Conservation (phyloP, 2,888 invertebrate species). For the Dicycla oo region DNA sequence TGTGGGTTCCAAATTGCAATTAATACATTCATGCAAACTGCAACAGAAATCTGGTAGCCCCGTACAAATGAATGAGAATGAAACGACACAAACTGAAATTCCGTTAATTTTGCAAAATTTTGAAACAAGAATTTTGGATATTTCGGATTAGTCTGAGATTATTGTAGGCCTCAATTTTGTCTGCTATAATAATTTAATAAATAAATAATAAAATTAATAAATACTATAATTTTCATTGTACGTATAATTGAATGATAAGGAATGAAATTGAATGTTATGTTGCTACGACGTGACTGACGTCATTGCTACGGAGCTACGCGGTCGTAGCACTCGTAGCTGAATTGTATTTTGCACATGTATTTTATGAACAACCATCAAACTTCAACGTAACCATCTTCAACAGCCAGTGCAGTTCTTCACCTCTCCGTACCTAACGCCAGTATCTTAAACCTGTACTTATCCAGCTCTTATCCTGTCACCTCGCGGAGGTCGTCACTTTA, state of each 20-base stretch:
- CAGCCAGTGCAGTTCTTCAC: background rate
- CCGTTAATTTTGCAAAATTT: background rate
- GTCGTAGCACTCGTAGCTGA: background rate
- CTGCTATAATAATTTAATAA: too few species aligned
- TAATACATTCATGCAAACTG: background rate
- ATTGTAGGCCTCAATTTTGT: too few species aligned
- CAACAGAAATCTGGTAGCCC: background rate
- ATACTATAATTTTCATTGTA: too few species aligned
- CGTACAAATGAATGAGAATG: background rate
- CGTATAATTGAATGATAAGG: background rate
- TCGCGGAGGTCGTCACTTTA: background rate
- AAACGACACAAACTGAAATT: background rate
- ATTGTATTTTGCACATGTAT: background rate
- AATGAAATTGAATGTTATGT: too few species aligned
- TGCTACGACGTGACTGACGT: background rate
- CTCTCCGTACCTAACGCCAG: too few species aligned
- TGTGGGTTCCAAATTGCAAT: background rate
- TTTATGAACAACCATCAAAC: background rate
- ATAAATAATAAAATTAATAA: too few species aligned
- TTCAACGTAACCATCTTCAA: background rate
- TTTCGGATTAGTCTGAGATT: background rate
- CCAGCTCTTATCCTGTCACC: background rate
- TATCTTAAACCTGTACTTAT: too few species aligned
- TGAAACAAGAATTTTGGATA: background rate
- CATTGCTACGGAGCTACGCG: conserved; percentile 1